Percentiles rank a stretch among this genome's conserved stretches.
Evolutionary conservation across 1,140 invertebrate species (phyloP).

Genomic region (Drosophila burlai): DNA sequence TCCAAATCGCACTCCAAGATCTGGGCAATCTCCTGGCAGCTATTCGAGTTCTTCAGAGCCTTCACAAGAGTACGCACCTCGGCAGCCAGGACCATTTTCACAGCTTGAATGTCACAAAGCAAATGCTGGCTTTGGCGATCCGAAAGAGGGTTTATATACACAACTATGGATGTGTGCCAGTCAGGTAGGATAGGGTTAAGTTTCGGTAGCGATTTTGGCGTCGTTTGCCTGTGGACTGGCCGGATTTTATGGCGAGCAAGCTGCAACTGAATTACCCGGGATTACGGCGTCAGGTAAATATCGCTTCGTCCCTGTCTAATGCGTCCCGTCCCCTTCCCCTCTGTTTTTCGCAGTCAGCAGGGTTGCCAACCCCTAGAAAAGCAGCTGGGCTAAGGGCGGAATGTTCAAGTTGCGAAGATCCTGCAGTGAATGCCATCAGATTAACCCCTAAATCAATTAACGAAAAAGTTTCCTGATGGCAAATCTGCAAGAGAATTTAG

Average conservation of each 20-base stretch:
- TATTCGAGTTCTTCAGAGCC: slow-evolving; percentile 36
- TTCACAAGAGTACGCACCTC: slow-evolving; percentile 40
- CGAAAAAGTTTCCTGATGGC: background rate
- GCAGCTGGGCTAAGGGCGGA: slow-evolving; percentile 18
- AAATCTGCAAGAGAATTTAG: too few relatives aligned
- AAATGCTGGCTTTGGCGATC: slow-evolving; percentile 5
- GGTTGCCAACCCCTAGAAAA: slow-evolving; percentile 21
- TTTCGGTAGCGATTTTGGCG: slow-evolving; percentile 23
- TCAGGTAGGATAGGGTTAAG: slow-evolving; percentile 18
- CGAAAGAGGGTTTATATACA: background rate
- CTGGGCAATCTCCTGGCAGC: slow-evolving; percentile 55
- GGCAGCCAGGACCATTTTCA: slow-evolving; percentile 50
- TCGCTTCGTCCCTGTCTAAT: slow-evolving; percentile 22
- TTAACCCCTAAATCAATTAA: slow-evolving; percentile 1
- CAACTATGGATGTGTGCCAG: background rate
- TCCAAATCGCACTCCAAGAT: slow-evolving; percentile 60
- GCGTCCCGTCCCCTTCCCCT: background rate
- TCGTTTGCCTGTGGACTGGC: slow-evolving; percentile 3
- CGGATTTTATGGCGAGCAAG: slow-evolving; percentile 36
- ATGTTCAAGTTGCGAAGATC: slow-evolving; percentile 8
- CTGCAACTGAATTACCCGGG: slow-evolving; percentile 24
- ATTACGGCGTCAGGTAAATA: slow-evolving; percentile 44
- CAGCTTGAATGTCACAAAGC: background rate
- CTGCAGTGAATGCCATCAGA: slow-evolving; percentile 10
- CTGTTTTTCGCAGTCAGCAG: slow-evolving; percentile 5